Conservation (phyloP, 2,797 vertebrate species). For the Kryptolebias ocellatus region DNA sequence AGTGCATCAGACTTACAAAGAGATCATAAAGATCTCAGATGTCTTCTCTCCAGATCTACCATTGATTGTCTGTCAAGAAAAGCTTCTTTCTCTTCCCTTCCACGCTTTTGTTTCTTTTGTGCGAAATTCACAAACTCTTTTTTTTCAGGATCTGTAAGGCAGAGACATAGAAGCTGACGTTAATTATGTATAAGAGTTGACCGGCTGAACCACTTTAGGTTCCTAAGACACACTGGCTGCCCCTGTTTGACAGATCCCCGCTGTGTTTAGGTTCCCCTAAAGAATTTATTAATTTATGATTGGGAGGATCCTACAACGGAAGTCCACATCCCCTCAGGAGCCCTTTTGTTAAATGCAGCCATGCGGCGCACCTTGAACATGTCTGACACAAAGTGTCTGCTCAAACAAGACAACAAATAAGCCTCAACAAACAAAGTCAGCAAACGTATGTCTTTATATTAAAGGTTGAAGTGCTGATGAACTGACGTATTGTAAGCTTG, state of each 20-base stretch:
- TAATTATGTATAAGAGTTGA: conserved; percentile 33
- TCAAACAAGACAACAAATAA: conserved; percentile 16
- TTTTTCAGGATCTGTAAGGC: neutral
- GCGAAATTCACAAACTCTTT: neutral
- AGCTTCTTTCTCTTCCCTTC: neutral
- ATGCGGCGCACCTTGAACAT: neutral
- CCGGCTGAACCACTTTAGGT: conserved; percentile 19
- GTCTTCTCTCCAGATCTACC: neutral
- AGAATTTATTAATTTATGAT: conserved; percentile 53
- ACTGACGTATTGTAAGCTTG: neutral
- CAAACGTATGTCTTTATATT: conserved; percentile 18
- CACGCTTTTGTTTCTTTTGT: neutral
- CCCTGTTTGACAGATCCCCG: conserved; percentile 10
- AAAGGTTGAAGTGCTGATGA: conserved; percentile 4
- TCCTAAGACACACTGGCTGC: conserved; percentile 7
- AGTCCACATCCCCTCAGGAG: conserved; percentile 32
- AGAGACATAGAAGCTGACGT: conserved; percentile 3
- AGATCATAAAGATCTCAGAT: neutral
- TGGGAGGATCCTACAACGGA: neutral
- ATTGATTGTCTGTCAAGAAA: conserved; percentile 5
- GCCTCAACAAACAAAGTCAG: conserved; percentile 19
- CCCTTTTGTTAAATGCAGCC: conserved; percentile 23
- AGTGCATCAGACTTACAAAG: neutral
- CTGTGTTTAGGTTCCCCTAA: conserved; percentile 20
- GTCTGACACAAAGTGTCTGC: conserved; percentile 40